phyloP scores from a whole-genome alignment of 1,140 invertebrate genomes.

The Apocrypta bakeri region DNA sequence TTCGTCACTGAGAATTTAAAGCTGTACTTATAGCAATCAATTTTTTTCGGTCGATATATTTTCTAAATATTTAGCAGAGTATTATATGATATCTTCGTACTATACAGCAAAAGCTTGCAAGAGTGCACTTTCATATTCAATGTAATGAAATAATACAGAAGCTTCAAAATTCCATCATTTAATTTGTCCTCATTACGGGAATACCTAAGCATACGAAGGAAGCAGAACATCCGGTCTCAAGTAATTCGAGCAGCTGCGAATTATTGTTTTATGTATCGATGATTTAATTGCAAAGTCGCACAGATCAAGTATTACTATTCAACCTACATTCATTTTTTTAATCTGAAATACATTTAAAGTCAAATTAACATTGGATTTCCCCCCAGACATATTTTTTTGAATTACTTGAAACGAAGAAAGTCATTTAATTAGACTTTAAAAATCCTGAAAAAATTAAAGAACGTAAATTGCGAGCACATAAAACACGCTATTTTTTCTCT shows the following conservation, averaged over 20 bases:
- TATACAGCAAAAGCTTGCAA: neutral
- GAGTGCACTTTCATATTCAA: neutral
- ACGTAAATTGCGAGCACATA: too few relatives aligned
- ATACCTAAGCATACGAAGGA: conserved; percentile 9
- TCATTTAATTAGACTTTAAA: too few relatives aligned
- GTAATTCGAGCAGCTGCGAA: neutral
- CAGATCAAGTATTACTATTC: conserved; percentile 26
- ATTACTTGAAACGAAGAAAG: too few relatives aligned
- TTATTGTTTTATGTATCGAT: conserved; percentile 16
- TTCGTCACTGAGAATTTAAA: too few relatives aligned
- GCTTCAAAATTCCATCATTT: conserved; percentile 9
- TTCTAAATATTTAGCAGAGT: too few relatives aligned
- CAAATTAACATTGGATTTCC: too few relatives aligned
- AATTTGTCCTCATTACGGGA: conserved; percentile 13
- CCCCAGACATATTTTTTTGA: too few relatives aligned
- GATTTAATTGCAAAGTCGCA: neutral
- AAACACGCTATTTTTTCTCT: too few relatives aligned
- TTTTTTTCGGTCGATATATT: neutral
- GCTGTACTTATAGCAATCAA: neutral
- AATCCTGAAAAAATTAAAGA: too few relatives aligned
- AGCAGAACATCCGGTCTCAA: conserved; percentile 38
- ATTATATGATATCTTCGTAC: neutral
- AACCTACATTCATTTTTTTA: neutral
- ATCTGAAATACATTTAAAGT: neutral
- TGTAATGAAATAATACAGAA: neutral